Conservation (phyloP, 2,113 vertebrate genomes). For the Phodopus roborovskii region DNA sequence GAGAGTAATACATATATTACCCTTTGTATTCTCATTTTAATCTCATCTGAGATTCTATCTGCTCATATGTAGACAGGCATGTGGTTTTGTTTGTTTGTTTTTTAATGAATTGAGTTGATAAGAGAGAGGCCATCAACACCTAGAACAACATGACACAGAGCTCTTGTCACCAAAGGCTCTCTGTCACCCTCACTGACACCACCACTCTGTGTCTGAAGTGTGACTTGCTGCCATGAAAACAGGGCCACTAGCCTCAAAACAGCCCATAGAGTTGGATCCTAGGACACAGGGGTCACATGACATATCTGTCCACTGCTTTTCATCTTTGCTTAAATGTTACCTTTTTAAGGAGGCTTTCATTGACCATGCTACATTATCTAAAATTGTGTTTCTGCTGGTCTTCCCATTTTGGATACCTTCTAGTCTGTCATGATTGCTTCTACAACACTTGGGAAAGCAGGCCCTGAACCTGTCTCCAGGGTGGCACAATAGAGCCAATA, state of each 20-base stretch:
- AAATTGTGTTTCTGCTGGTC: background rate
- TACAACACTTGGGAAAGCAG: too few relatives aligned
- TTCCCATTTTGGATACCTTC: background rate
- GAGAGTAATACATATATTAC: too few relatives aligned
- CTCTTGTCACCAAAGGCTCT: background rate
- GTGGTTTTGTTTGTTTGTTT: background rate
- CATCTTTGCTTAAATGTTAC: background rate
- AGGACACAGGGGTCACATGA: background rate
- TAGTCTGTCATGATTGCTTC: background rate
- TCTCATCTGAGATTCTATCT: constrained; percentile 52
- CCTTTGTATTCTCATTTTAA: constrained; percentile 55
- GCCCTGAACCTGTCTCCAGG: too few relatives aligned
- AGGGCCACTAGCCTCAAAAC: background rate
- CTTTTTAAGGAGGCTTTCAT: background rate
- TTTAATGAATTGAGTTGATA: background rate
- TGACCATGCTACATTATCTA: background rate
- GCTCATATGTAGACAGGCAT: constrained; percentile 29
- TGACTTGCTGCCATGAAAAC: background rate
- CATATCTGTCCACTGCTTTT: background rate
- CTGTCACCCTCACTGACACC: background rate
- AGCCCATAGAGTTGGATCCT: background rate
- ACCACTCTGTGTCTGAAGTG: too few relatives aligned
- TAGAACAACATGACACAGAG: background rate
- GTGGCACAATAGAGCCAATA: too few relatives aligned
- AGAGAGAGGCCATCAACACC: background rate